Conservation (phyloP, 1,140 invertebrate genomes). For the Nymphalis io region DNA sequence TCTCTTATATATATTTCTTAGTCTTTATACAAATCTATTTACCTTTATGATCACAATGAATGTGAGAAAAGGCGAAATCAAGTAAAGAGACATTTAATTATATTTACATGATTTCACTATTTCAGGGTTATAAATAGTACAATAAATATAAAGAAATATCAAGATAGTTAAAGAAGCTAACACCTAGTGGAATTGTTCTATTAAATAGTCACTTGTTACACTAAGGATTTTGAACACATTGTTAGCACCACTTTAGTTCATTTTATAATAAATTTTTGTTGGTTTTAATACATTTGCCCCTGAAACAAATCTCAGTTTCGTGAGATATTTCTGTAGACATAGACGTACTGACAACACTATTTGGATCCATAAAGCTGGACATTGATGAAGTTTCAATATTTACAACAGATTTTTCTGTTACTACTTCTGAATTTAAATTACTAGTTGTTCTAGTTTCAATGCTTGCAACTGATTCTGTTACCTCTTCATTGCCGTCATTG, state of each 20-base stretch:
- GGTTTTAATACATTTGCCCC: slow-evolving; percentile 90
- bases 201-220: slow-evolving; percentile 32
- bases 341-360: slow-evolving; percentile 84
- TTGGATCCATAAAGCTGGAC: slow-evolving; percentile 79
- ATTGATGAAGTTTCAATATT: slow-evolving; percentile 62
- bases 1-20: not conserved
- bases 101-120: slow-evolving; percentile 71
- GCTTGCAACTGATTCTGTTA: slow-evolving; percentile 33
- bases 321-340: slow-evolving; percentile 90
- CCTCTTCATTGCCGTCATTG: slow-evolving; percentile 37
- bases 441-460: slow-evolving; percentile 17
- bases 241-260: slow-evolving; percentile 30
- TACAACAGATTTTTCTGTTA: slow-evolving; percentile 51
- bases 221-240: slow-evolving; percentile 35
- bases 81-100: slow-evolving; percentile 58
- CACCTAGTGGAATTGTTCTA: slow-evolving; percentile 19
- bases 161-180: not conserved
- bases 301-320: slow-evolving; percentile 93
- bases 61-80: slow-evolving; percentile 52
- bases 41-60: slow-evolving; percentile 35
- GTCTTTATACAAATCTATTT: slow-evolving; percentile 15
- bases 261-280: slow-evolving; percentile 69
- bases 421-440: slow-evolving; percentile 27
- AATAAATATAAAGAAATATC: slow-evolving; percentile 14
- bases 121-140: slow-evolving; percentile 33